These are phyloP conservation scores for Disparrhopalites patrizii DNA, from an alignment of 2,888 invertebrate species.

Conservation along the genomic window DNA sequence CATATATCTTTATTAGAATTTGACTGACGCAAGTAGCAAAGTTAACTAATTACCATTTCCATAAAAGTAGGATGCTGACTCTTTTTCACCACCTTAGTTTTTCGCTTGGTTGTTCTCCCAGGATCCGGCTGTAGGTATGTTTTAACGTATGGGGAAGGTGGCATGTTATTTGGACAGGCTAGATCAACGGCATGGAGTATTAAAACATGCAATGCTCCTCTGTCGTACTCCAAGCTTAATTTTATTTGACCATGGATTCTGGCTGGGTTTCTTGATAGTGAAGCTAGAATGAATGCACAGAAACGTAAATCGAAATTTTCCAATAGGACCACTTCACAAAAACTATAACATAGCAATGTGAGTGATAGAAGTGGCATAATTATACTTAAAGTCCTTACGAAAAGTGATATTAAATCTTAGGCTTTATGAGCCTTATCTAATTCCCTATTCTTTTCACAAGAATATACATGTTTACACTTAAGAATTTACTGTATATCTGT, in stretches of 20 bases:
- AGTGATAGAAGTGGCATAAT: too few species aligned
- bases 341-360: too few species aligned
- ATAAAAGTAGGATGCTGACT: constrained; percentile 96
- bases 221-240: constrained; percentile 70
- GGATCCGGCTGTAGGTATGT: constrained; percentile 90
- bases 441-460: too few species aligned
- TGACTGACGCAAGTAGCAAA: constrained; percentile 1
- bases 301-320: too few species aligned
- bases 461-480: too few species aligned
- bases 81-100: constrained; percentile 87
- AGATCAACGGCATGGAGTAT: constrained; percentile 87
- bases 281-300: constrained; percentile 19
- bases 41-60: constrained; percentile 75
- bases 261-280: constrained; percentile 40
- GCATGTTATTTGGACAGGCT: constrained; percentile 73
- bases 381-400: too few species aligned
- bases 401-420: not conserved
- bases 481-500: too few species aligned
- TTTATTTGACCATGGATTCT: constrained; percentile 66
- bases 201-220: constrained; percentile 72
- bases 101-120: constrained; percentile 87
- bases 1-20: not conserved
- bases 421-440: too few species aligned
- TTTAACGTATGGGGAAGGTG: constrained; percentile 85
- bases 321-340: too few species aligned